These are phyloP conservation scores for Dolichotis patagonum DNA, from an alignment of 2,113 vertebrate genomes.

Conservation along the genomic window DNA sequence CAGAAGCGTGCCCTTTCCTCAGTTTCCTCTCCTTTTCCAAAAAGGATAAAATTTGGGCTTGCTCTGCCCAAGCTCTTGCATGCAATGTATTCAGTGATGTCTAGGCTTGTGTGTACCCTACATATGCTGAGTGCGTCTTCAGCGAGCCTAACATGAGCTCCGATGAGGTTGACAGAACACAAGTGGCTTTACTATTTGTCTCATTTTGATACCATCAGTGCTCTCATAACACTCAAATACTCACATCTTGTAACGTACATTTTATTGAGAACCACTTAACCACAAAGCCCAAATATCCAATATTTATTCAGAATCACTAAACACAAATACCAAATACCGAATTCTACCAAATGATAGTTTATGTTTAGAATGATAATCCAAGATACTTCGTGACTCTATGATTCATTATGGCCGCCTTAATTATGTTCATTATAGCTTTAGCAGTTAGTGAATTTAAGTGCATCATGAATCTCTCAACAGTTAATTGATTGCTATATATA, in stretches of 20 bases:
- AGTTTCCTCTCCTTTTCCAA: neutral
- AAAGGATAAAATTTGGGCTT: neutral
- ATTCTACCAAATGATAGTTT: constrained; percentile 15
- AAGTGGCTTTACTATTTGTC: neutral
- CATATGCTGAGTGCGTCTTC: rapidly evolving
- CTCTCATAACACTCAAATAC: neutral
- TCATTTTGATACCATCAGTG: neutral
- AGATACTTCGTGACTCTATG: neutral
- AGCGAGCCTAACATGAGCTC: neutral
- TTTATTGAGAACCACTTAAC: neutral
- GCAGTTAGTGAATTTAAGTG: constrained; percentile 55
- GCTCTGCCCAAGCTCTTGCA: neutral
- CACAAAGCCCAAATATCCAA: neutral
- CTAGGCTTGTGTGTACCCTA: neutral
- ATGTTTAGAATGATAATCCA: constrained; percentile 23
- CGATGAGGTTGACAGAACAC: neutral
- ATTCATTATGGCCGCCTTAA: constrained; percentile 24
- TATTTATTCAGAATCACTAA: neutral
- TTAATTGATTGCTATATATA: constrained; percentile 62
- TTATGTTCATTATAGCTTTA: constrained; percentile 44
- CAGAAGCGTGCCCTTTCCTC: neutral
- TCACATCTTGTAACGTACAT: neutral
- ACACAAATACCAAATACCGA: neutral
- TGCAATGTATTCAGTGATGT: neutral
- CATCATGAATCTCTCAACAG: constrained; percentile 32